Evolutionary conservation across 2,888 invertebrate species (phyloP).

Genomic region (Quadroppia sp.): DNA sequence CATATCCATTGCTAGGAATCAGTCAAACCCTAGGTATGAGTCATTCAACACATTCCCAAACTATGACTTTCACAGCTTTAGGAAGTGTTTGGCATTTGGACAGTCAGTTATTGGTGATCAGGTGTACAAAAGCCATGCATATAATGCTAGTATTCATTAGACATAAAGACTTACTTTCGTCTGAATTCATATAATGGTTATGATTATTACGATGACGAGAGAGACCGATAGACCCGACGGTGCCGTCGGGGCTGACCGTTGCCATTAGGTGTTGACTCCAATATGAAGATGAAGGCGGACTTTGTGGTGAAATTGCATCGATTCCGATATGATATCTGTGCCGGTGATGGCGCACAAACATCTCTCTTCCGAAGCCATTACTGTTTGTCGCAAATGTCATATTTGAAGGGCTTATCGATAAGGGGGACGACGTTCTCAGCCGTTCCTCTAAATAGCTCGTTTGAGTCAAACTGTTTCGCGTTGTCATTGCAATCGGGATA

Average conservation of each 20-base stretch:
- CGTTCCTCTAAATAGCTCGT: not conserved
- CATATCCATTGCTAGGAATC: not conserved
- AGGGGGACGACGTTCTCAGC: not conserved
- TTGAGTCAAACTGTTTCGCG: constrained; percentile 4
- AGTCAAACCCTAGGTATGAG: not conserved
- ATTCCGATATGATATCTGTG: constrained; percentile 5
- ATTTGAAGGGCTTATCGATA: not conserved
- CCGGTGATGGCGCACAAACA: not conserved
- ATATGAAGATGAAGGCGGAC: not conserved
- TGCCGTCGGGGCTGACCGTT: constrained; percentile 1
- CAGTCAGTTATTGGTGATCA: not conserved
- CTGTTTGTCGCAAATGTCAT: not conserved
- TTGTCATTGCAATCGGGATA: not conserved
- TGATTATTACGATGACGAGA: not conserved
- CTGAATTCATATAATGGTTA: not conserved
- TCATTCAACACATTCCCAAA: constrained; percentile 12
- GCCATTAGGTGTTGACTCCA: not conserved
- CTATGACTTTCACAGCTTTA: not conserved
- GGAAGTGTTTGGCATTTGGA: not conserved
- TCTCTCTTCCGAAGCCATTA: not conserved
- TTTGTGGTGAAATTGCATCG: not conserved
- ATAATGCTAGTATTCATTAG: not conserved
- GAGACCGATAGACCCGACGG: too few relatives aligned
- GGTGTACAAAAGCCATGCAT: not conserved
- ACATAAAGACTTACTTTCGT: not conserved